These are phyloP conservation scores for Pseudotriccus pelzelni DNA, from an alignment of 2,797 vertebrate genomes.

Conservation along the genomic window DNA sequence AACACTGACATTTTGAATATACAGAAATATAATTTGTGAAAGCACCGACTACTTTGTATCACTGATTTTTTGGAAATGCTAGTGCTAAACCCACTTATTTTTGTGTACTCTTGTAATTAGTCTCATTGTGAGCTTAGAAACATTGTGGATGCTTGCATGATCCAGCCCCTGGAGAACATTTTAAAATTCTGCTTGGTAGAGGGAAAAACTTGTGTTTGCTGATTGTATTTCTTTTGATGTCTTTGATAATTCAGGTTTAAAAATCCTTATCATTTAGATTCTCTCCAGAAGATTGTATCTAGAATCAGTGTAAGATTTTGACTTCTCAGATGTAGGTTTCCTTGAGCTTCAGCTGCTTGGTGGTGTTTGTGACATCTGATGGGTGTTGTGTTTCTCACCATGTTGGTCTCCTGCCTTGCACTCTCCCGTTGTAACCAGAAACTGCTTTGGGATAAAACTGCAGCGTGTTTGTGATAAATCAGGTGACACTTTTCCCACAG, in stretches of 20 bases:
- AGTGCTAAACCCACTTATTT: background rate
- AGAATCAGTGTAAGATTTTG: background rate
- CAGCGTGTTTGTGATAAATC: slow-evolving; percentile 4
- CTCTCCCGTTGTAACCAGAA: background rate
- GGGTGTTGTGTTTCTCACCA: background rate
- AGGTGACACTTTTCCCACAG: background rate
- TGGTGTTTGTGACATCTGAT: background rate
- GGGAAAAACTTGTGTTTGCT: background rate
- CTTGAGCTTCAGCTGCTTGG: background rate
- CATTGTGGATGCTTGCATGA: background rate
- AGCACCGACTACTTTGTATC: background rate
- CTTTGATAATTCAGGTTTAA: background rate
- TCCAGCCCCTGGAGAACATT: background rate
- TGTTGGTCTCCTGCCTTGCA: background rate
- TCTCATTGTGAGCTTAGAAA: background rate
- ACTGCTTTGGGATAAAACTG: slow-evolving; percentile 5
- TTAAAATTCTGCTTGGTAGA: background rate
- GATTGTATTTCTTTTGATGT: background rate
- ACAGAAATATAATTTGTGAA: background rate
- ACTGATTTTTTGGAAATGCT: background rate
- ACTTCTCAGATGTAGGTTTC: background rate
- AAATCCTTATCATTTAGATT: background rate
- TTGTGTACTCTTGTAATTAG: background rate
- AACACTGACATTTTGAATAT: background rate
- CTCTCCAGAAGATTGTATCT: background rate